A percentile compares a stretch with the other conserved stretches of the same genome.
These are phyloP conservation scores for Pachliopta kotzebuea DNA, from an alignment of 2,888 invertebrate genomes.

Conservation along the genomic window DNA sequence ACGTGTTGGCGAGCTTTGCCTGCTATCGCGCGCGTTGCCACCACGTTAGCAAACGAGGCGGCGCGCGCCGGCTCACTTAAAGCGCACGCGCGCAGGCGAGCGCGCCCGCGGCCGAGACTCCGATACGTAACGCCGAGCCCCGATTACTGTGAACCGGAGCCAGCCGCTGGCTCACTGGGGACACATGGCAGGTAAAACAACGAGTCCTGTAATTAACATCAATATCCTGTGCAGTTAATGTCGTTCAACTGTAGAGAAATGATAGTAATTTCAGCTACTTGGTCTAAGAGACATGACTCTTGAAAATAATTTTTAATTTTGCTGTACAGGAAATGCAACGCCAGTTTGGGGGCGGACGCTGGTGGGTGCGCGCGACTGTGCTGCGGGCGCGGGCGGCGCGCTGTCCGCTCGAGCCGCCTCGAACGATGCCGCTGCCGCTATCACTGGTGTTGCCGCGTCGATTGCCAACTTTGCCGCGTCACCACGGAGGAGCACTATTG, in stretches of 20 bases:
- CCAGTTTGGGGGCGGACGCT: constrained; percentile 80
- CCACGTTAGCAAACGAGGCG: constrained; percentile 66
- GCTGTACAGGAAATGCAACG: constrained; percentile 85
- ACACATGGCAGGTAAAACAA: constrained; percentile 85
- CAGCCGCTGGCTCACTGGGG: constrained; percentile 86
- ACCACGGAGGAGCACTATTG: constrained; percentile 87
- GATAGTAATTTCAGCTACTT: too few species aligned
- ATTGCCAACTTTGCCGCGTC: constrained; percentile 90
- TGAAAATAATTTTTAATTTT: too few species aligned
- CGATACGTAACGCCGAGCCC: constrained; percentile 90
- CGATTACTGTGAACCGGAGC: constrained; percentile 89
- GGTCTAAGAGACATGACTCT: too few species aligned
- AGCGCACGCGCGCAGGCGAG: constrained; percentile 56
- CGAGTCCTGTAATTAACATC: too few species aligned
- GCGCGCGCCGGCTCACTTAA: constrained; percentile 68
- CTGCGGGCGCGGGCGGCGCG: constrained; percentile 90
- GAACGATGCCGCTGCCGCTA: constrained; percentile 92
- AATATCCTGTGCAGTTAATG: too few species aligned
- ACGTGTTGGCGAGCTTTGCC: constrained; percentile 90
- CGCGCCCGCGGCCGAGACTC: constrained; percentile 80
- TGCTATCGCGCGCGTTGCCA: constrained; percentile 81
- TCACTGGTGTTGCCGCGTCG: constrained; percentile 93
- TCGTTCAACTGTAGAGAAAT: too few species aligned
- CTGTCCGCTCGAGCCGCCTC: constrained; percentile 83
- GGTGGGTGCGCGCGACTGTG: constrained; percentile 90